phyloP scores from a whole-genome alignment of 2,888 invertebrate genomes.

The Cheilosia variabilis region DNA sequence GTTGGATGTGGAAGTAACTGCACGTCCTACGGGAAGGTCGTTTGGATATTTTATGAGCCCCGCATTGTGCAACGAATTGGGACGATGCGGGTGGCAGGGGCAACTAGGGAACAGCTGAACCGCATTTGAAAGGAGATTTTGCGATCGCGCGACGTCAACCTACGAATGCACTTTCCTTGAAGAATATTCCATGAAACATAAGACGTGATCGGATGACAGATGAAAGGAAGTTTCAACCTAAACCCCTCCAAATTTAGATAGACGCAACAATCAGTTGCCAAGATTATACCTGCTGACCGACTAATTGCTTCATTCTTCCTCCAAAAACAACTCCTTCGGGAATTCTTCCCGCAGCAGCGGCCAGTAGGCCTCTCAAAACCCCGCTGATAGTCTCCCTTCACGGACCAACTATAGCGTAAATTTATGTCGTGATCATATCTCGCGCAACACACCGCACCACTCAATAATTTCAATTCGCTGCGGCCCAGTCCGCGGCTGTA shows the following conservation, averaged over 20 bases:
- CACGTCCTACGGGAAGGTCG: constrained; percentile 52
- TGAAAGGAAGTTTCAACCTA: too few species aligned
- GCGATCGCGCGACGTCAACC: not conserved
- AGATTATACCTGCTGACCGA: not conserved
- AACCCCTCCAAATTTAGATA: too few species aligned
- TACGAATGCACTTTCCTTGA: not conserved
- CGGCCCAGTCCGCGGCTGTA: constrained; percentile 48
- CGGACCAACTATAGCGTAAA: constrained; percentile 30
- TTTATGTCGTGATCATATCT: constrained; percentile 73
- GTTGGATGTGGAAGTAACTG: constrained; percentile 13
- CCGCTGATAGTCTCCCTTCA: constrained; percentile 12
- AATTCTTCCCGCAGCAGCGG: not conserved
- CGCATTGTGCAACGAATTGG: constrained; percentile 41
- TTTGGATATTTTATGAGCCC: constrained; percentile 73
- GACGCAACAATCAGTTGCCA: not conserved
- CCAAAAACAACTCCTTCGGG: constrained; percentile 14
- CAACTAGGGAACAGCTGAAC: constrained; percentile 65
- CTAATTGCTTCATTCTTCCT: constrained; percentile 46
- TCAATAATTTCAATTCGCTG: constrained; percentile 68
- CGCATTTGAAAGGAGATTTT: constrained; percentile 34
- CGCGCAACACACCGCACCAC: constrained; percentile 57
- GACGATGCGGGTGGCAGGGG: constrained; percentile 9
- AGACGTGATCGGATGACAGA: not conserved
- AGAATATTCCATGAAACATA: not conserved
- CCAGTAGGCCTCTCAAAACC: not conserved